A percentile compares a stretch with the other conserved stretches of the same genome.
Evolutionary conservation across 1,140 invertebrate species (phyloP).

Genomic region (Saccostrea glomerata): DNA sequence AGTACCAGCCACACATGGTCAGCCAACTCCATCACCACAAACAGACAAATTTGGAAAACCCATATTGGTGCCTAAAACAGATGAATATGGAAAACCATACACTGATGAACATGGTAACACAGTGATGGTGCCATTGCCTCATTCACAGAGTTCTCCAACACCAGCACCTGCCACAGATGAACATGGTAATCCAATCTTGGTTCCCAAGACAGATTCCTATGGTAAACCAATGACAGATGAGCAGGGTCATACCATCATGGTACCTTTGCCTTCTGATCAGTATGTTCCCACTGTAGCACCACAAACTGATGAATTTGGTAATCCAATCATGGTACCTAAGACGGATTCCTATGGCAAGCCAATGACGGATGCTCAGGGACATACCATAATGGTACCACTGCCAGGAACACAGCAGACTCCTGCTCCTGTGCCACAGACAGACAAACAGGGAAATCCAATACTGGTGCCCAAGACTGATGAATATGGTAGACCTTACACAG

Average conservation of each 20-base stretch:
- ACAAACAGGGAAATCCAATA: slow-evolving; percentile 37
- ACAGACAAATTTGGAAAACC: slow-evolving; percentile 30
- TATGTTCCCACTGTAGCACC: slow-evolving; percentile 40
- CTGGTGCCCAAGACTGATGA: slow-evolving; percentile 11
- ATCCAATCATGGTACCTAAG: slow-evolving; percentile 30
- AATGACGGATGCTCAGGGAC: slow-evolving; percentile 19
- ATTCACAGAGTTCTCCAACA: slow-evolving; percentile 38
- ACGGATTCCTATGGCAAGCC: background rate
- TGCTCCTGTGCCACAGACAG: slow-evolving; percentile 44
- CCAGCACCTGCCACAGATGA: slow-evolving; percentile 43
- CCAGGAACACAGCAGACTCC: slow-evolving; percentile 38
- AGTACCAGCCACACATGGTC: background rate
- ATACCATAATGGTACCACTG: slow-evolving; percentile 2
- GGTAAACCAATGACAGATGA: slow-evolving; percentile 36
- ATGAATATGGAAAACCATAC: slow-evolving; percentile 42
- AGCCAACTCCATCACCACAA: slow-evolving; percentile 29
- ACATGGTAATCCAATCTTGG: slow-evolving; percentile 41
- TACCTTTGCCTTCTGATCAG: slow-evolving; percentile 14
- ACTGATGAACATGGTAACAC: slow-evolving; percentile 34
- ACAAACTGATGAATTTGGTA: slow-evolving; percentile 46
- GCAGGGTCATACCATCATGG: background rate
- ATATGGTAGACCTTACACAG: slow-evolving; percentile 33
- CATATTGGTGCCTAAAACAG: slow-evolving; percentile 31
- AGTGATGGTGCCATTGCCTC: background rate
- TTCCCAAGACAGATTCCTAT: background rate